These are phyloP conservation scores for Abscondita cerata DNA, from an alignment of 2,888 invertebrate genomes.

Conservation along the genomic window DNA sequence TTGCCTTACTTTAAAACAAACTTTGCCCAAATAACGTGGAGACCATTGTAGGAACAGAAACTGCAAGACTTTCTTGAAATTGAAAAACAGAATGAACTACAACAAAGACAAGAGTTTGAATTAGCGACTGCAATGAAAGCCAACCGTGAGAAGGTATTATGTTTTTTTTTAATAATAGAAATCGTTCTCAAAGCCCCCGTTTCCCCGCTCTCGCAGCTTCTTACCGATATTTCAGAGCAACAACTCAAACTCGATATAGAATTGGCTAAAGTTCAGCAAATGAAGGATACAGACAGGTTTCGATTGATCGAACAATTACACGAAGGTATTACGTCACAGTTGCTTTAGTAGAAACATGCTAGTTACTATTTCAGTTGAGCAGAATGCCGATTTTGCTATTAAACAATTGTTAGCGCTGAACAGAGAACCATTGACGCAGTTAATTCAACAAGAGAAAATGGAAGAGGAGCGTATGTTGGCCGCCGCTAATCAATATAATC, in stretches of 20 bases:
- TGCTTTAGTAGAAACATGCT: neutral
- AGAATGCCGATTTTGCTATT: slow-evolving; percentile 71
- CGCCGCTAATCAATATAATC: slow-evolving; percentile 65
- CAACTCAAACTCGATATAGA: slow-evolving; percentile 72
- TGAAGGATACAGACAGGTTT: slow-evolving; percentile 68
- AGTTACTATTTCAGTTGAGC: slow-evolving; percentile 61
- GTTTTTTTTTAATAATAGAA: slow-evolving; percentile 17
- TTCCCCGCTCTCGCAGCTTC: slow-evolving; percentile 56
- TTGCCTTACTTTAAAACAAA: neutral
- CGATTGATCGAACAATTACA: slow-evolving; percentile 67
- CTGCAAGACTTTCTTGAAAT: slow-evolving; percentile 63
- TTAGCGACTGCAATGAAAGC: slow-evolving; percentile 68
- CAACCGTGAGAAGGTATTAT: slow-evolving; percentile 65
- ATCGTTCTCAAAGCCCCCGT: no score
- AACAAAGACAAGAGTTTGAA: slow-evolving; percentile 70
- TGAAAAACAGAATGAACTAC: slow-evolving; percentile 69
- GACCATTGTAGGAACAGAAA: slow-evolving; percentile 61
- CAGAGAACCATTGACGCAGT: slow-evolving; percentile 68
- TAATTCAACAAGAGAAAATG: slow-evolving; percentile 70
- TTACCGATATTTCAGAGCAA: slow-evolving; percentile 65
- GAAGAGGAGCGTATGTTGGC: slow-evolving; percentile 72
- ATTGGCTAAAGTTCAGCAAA: slow-evolving; percentile 72
- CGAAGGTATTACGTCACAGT: slow-evolving; percentile 54
- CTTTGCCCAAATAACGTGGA: neutral
- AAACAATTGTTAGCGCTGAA: slow-evolving; percentile 69